Base-by-base conservation (phyloP, 2,888 invertebrate genomes). In the Hoplodrina blanda region DNA sequence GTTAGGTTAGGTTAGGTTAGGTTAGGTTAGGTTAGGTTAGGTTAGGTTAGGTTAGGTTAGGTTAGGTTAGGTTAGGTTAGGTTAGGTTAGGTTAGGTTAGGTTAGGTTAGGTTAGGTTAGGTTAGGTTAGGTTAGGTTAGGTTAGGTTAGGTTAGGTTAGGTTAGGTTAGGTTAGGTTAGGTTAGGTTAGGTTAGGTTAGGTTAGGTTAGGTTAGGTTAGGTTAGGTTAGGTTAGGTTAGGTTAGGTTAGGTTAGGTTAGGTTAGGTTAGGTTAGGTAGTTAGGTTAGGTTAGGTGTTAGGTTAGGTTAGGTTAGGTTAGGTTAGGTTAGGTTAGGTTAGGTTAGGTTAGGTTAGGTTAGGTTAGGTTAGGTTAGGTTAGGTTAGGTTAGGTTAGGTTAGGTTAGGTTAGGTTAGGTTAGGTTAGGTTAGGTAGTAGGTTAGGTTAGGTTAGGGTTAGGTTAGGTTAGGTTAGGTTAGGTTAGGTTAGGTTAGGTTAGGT, bases 81-180 rank as follows among this genome's bases (percentile, higher is more conserved):
- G 64, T 65, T 65, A 59, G 69, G n/a, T n/a, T n/a, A n/a, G n/a
- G n/a, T n/a, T n/a, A n/a, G 61, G 70, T 70, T 64, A 64, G 64
- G 63, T 64, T 64, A 70, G 66, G 72, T 69, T 69, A 72, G 69
- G 68, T 72, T 72, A 69, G 69, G 70, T 72, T 72, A 66, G 67
- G 62, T 72, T 62, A 67, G 66, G 69, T 69, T 69, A 62, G 65
- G 63, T 68, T 68, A 65, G 62, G 68, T 63, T 68, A 64, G 62
- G 73, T 68, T 68, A 68, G 69, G 74, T 70, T 69, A 75, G 75
- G 71, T 76, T 76, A 76, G 75, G 75, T 76, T 76, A 76, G 75
- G 72, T 77, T 76, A 69, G 72, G 77, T 77, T 77, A 77, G 73
- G 77, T 77, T 77, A 71, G 77, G 77, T 76, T 76, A 70, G 70